Percentiles rank a stretch among this genome's conserved stretches.
phyloP scores from a whole-genome alignment of 2,888 invertebrate species.

The Ormyrus nitidulus region DNA sequence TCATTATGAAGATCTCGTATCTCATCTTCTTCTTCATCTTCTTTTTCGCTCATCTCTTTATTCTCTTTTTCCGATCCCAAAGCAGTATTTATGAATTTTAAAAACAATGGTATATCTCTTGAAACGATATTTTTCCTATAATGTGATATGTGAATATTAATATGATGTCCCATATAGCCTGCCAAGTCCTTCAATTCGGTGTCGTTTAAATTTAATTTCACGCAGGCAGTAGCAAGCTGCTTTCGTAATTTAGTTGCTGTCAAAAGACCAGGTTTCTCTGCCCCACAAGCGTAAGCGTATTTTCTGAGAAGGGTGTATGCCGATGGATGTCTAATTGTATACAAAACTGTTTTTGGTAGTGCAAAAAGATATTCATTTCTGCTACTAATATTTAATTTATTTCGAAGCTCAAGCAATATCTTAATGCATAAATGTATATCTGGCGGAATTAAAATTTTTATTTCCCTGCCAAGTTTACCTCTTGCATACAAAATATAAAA shows the following conservation, averaged over 20 bases:
- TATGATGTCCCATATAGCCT: conserved; percentile 1
- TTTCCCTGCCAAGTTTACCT: neutral
- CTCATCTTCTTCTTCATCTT: no score
- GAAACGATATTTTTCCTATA: neutral
- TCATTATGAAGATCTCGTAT: no score
- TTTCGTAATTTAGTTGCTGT: neutral
- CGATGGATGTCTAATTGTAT: neutral
- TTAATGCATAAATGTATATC: conserved; percentile 4
- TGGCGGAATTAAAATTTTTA: neutral
- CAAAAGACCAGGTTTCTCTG: neutral
- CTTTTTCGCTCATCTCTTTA: no score
- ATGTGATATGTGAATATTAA: neutral
- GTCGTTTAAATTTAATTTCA: neutral
- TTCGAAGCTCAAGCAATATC: neutral
- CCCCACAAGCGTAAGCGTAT: neutral
- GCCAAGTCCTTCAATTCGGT: neutral
- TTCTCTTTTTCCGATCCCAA: no score
- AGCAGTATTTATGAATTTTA: neutral
- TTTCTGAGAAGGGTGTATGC: neutral
- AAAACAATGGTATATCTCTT: conserved; percentile 2
- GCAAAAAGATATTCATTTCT: neutral
- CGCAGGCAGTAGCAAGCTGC: neutral
- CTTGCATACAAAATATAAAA: neutral
- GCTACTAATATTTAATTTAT: neutral
- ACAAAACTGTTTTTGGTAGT: neutral